Evolutionary conservation across 2,113 vertebrate species (phyloP).

Genomic region (Ceuthmochares aereus): DNA sequence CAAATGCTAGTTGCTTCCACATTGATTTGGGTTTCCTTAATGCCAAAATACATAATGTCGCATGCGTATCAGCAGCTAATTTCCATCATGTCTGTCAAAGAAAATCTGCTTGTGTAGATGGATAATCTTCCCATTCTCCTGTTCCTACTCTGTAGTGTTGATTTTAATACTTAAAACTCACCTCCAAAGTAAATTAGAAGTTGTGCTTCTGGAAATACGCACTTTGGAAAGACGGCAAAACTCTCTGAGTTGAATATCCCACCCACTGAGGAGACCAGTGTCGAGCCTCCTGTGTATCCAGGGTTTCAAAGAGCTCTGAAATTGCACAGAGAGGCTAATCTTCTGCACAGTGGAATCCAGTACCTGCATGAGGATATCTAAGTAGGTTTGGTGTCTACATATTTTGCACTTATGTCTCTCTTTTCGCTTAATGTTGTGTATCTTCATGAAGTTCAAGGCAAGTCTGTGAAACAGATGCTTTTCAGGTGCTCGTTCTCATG

Average conservation of each 20-base stretch:
- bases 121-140: background rate
- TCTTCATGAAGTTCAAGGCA: background rate
- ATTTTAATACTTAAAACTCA: background rate
- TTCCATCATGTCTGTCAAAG: background rate
- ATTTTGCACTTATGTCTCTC: background rate
- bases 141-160: background rate
- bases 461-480: background rate
- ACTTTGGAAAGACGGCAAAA: background rate
- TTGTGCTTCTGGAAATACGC: background rate
- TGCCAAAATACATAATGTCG: background rate
- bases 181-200: background rate
- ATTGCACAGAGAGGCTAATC: background rate
- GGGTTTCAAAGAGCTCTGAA: background rate
- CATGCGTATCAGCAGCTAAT: background rate
- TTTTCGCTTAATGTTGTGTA: background rate
- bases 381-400: background rate
- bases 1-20: background rate
- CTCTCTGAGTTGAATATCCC: background rate
- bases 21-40: background rate
- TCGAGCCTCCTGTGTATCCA: too few species aligned
- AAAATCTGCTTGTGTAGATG: background rate
- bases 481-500: background rate
- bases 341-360: background rate
- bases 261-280: background rate
- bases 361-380: too few species aligned